Evolutionary conservation across 2,888 invertebrate species (phyloP), one percentile per base, ranked within the genome.

Genomic region (Plebejus anna): DNA sequence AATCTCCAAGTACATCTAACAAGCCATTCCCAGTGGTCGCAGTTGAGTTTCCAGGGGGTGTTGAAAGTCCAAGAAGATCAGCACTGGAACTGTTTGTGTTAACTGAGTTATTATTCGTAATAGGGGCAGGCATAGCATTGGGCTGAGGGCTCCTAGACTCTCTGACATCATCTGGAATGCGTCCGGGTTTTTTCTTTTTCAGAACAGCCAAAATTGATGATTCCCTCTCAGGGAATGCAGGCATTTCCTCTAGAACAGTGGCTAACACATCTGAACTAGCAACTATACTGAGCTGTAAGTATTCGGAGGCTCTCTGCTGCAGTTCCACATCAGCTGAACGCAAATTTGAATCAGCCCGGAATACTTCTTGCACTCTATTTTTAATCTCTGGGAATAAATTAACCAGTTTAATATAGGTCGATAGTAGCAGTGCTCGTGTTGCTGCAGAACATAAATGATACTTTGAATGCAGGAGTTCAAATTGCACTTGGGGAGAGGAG

Each of bases 341-440:
- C 82, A 99, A 94, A 93, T 99, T 99, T 86, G 98, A 99, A 88
- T 99, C 98, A 85, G 97, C 97, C 82, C 96, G 95, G 90, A 98
- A 98, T 81, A 99, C 98, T 89, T 98, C 98, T 91, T 99, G 99
- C 78, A 99, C 98, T 84, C 98, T 97, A 80, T 96, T 95, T 91
- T 99, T 98, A 85, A 99, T 99, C 95, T 99, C 99, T 75, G 99
- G 99, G 92, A 99, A 99, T 76, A 99, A 95, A 94, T 99, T 99
- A 80, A 99, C 97, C 90, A 99, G 99, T 94, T 99, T 99, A 83
- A 99, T 98, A 88, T 99, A 99, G 7, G 99, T 99, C 47, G 99
- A 99, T 77, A 99, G 95, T 73, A 99, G 94, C 38, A 99, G 95
- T 80, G 99, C 99, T 84, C 99, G 96, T 4, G 99, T 99, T 94